Evolutionary conservation across 2,797 vertebrate species (phyloP).

Genomic region (Peromyscus aztecus): DNA sequence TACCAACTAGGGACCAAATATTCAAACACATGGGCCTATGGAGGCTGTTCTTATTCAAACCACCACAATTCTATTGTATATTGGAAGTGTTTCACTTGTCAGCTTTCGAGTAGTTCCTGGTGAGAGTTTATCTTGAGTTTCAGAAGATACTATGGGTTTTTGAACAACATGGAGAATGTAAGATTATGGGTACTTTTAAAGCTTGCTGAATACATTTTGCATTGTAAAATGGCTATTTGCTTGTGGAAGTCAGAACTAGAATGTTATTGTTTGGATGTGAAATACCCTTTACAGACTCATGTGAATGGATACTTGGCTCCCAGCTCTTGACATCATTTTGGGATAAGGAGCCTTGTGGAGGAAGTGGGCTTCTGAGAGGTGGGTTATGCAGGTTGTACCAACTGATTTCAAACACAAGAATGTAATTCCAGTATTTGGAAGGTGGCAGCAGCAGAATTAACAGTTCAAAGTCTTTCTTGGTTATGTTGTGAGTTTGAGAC

Average conservation of each 20-base stretch:
- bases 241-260: background rate
- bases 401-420: background rate
- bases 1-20: background rate
- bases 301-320: background rate
- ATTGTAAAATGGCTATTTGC: background rate
- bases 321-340: background rate
- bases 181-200: background rate
- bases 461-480: background rate
- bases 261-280: background rate
- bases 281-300: background rate
- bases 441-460: background rate
- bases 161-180: background rate
- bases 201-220: background rate
- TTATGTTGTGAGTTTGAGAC: background rate
- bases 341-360: background rate
- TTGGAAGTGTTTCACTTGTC: background rate
- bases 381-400: background rate
- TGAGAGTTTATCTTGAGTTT: background rate
- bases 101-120: background rate
- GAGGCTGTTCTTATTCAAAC: background rate
- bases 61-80: background rate
- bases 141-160: background rate
- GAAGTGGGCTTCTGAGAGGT: background rate
- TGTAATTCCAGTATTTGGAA: background rate
- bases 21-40: background rate